phyloP scores from a whole-genome alignment of 2,113 vertebrate genomes.

The Amazona vittata region DNA sequence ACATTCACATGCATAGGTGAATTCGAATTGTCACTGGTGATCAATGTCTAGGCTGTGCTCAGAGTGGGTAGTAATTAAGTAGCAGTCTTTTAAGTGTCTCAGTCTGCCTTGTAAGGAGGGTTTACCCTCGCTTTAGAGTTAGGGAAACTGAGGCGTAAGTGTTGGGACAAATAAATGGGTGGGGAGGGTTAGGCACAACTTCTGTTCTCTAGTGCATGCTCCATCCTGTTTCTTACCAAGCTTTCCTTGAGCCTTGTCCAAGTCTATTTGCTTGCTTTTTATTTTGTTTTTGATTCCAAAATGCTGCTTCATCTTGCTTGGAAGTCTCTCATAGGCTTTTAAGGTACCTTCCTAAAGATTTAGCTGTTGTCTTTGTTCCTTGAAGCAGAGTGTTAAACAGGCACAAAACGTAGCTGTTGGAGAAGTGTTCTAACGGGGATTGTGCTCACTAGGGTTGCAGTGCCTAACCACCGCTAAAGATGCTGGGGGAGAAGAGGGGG shows the following conservation, averaged over 20 bases:
- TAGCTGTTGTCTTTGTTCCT: not conserved
- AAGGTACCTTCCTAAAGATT: not conserved
- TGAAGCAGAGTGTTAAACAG: not conserved
- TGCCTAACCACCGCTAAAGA: not conserved
- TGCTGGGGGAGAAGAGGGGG: rapidly evolving
- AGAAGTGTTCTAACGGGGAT: not conserved
- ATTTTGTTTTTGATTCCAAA: not conserved
- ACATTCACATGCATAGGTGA: not conserved
- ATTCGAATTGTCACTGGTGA: not conserved
- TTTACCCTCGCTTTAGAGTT: not conserved
- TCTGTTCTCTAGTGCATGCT: not conserved
- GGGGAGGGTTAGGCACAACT: not conserved
- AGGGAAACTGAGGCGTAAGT: not conserved
- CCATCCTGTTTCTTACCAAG: not conserved
- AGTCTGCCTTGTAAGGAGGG: not conserved
- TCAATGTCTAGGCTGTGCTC: not conserved
- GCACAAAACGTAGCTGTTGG: not conserved
- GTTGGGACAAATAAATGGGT: not conserved
- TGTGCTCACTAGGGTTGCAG: not conserved
- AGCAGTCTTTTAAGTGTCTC: not conserved
- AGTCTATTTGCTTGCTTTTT: not conserved
- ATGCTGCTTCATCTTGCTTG: not conserved
- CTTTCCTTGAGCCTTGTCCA: not conserved
- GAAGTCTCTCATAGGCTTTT: not conserved
- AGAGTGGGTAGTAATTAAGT: not conserved